Conservation (phyloP, 1,140 invertebrate genomes). For the Acromyrmex charruanus region DNA sequence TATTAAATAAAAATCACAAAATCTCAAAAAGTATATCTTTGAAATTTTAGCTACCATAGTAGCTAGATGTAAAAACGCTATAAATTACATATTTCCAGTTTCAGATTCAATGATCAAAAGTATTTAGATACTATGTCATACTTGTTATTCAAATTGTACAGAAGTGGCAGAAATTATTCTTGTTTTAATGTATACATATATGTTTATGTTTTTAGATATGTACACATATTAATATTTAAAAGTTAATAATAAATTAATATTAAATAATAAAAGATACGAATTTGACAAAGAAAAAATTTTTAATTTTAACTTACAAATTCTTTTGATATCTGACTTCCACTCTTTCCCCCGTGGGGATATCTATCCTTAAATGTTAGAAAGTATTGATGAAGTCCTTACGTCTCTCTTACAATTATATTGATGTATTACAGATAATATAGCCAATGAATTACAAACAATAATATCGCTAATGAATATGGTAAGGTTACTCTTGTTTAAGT, state of each 20-base stretch:
- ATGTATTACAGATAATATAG: conserved; percentile 74
- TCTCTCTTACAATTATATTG: conserved; percentile 76
- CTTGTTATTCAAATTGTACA: background rate
- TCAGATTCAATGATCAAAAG: background rate
- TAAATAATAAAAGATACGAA: background rate
- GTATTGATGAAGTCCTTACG: conserved; percentile 74
- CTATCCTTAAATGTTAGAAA: conserved; percentile 66
- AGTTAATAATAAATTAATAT: conserved; percentile 9
- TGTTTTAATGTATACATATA: background rate
- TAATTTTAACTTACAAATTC: background rate
- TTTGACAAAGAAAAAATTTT: conserved; percentile 1
- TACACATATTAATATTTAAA: background rate
- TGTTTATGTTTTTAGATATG: background rate
- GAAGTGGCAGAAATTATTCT: background rate
- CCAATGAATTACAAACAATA: conserved; percentile 77
- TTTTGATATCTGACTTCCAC: conserved; percentile 32
- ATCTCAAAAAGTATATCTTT: background rate
- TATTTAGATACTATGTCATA: conserved; percentile 11
- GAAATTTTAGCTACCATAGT: background rate
- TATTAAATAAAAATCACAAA: conserved; percentile 9
- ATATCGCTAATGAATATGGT: conserved; percentile 71
- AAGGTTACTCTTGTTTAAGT: conserved; percentile 64
- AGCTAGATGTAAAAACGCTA: background rate
- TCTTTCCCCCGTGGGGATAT: conserved; percentile 15
- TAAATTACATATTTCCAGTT: conserved; percentile 5